A percentile compares a stretch with the other conserved stretches of the same genome.
Evolutionary conservation across 2,113 vertebrate species (phyloP).

Genomic region (Gymnarchus niloticus): DNA sequence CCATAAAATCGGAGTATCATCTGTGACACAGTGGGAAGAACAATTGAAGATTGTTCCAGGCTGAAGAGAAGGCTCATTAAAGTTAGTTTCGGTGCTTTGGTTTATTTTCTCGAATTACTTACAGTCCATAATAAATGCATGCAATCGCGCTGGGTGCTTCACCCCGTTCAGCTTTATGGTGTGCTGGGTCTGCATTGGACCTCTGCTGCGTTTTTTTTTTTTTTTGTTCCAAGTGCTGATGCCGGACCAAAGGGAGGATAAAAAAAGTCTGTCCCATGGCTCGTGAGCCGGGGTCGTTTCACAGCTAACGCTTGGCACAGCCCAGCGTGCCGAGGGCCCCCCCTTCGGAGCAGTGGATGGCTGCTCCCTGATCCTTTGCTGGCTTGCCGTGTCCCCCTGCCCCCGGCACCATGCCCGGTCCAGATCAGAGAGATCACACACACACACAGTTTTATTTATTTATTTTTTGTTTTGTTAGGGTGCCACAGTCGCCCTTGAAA

Average conservation of each 20-base stretch:
- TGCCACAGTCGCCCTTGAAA: conserved; percentile 14
- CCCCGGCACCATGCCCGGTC: neutral
- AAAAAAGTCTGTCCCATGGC: neutral
- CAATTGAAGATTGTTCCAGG: neutral
- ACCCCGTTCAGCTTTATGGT: neutral
- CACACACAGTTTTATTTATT: no score
- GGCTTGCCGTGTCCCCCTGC: neutral
- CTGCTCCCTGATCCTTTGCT: neutral
- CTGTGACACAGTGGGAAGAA: neutral
- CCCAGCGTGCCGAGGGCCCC: neutral
- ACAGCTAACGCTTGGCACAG: neutral
- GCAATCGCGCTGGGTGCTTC: neutral
- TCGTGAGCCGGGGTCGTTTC: neutral
- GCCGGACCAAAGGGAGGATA: no score
- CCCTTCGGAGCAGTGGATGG: conserved; percentile 6
- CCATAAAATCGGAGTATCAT: no score
- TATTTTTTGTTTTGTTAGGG: neutral
- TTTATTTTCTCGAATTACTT: neutral
- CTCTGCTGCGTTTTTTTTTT: no score
- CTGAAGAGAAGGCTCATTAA: neutral
- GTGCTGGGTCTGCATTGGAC: neutral
- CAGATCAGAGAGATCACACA: conserved; percentile 15
- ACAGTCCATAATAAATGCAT: neutral
- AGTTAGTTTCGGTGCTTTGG: neutral
- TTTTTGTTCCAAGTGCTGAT: no score